These are phyloP conservation scores for Tonatia bakeri DNA, from an alignment of 2,113 vertebrate species.

Conservation along the genomic window DNA sequence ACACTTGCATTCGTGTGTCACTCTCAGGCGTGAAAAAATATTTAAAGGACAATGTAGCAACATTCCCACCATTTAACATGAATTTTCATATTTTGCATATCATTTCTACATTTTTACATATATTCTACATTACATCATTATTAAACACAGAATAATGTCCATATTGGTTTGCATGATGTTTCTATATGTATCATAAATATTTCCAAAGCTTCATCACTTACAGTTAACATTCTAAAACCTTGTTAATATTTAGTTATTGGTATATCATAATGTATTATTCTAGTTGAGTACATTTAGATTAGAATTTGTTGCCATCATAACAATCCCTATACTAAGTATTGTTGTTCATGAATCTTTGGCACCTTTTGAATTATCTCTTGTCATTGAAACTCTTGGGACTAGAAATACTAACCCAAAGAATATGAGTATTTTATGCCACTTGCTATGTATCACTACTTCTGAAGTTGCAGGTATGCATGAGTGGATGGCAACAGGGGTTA, in stretches of 20 bases:
- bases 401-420: background rate
- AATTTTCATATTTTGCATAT: background rate
- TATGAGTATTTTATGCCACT: background rate
- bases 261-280: background rate
- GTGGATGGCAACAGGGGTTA: background rate
- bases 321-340: background rate
- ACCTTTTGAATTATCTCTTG: background rate
- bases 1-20: background rate
- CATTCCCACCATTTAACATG: background rate
- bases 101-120: background rate
- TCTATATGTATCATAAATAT: background rate
- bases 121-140: background rate
- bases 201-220: background rate
- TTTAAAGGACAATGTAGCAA: background rate
- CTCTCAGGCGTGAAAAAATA: background rate
- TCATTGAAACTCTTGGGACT: background rate
- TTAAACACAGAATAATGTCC: background rate
- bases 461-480: background rate
- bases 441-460: background rate
- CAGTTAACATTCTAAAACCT: background rate
- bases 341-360: background rate
- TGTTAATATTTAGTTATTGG: background rate
- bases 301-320: background rate
- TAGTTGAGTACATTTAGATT: background rate
- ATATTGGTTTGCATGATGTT: background rate